Base-by-base conservation (phyloP, 2,888 invertebrate genomes). In the Griposia aprilina region DNA sequence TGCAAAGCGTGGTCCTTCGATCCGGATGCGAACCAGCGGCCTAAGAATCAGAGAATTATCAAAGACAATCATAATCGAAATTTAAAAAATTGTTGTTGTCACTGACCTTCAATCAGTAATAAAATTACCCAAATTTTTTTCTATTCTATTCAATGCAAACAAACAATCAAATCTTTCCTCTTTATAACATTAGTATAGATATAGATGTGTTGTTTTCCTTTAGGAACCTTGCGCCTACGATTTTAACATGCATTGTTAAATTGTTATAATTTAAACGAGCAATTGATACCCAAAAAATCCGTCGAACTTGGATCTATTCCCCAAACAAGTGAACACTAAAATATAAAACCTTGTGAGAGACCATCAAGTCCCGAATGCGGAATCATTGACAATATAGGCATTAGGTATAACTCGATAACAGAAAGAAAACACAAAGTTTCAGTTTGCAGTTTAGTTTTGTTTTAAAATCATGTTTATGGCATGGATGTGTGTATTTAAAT, bases 301-400 rank as follows among this genome's bases (percentile, higher is more conserved):
- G 26, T 36, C 15, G 48, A 59, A 69, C 26, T 72, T 30, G 4
- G 45, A 66, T 45, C 45, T 41, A 36, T 50, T 65, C 68, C 26
- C 17, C 26, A 30, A 72, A 57, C 55, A n/a, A 57, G 11, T 57
- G 55, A n/a, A 74, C 55, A 78, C 59, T 74, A 15, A 67, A 59
- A 65, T 66, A 69, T 23, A 20, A 79, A 68, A 63, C 67, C 41
- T 63, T 63, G 41, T n/a, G 23, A 36, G 55, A 15, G 67, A 60
- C 41, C 62, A 57, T n/a, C 11, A 30, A 63, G 36, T 26, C 30
- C 55, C 55, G 20, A 67, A 80, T 48, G 41, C 50, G 30, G 65
- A 67, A 68, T 73, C 23, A 55, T 57, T 45, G 60, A 30, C 48
- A 73, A 57, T 20, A 50, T 72, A 65, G 4, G 10, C n/a, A 57